Base-by-base conservation (phyloP, 1,140 invertebrate species). In the Callitettix versicolor region DNA sequence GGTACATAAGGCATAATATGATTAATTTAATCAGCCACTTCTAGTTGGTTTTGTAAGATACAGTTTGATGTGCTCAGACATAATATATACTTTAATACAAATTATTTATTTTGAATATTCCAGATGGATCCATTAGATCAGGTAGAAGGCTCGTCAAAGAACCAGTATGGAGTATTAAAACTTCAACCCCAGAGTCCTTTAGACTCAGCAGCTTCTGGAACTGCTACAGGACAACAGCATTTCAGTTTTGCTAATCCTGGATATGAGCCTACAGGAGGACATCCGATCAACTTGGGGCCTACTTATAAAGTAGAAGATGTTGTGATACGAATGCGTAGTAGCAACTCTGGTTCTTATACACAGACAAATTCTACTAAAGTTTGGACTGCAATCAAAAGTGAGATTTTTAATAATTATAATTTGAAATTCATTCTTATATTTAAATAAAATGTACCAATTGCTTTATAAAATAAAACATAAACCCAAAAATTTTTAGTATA, bases 271-370 rank as follows among this genome's bases (percentile, higher is more conserved):
- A 76, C 75, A 2, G 78, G 76, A 56, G 65, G 70, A 6, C 68
- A 68, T 12, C 62, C 15, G 71, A 21, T 44, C n/a, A 30, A 30
- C 9, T 30, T 30, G 9, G 62, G 60, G 11, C 72, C 78, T 12
- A 79, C 77, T 1, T 90, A 87, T 61, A 88, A 89, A 68, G 88
- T 90, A 17, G 61, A 63, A 21, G 86, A 89, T 62, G 81, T 89
- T 1, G 81, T 89, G 0, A 76, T 84, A 7, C 78, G 76, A 68
- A 68, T 69, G 64, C 73, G 74, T 58, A 78, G 74, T 57, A 69
- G 68, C 21, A 61, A 69, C 42, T 67, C 66, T 52, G 58, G 53
- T 24, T 47, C 60, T 22, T 63, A 62, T 24, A 41, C 55, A 24
- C 15, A 49, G 24, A 58, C 60, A 15, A 60, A 48, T 44, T 50